phyloP scores from a whole-genome alignment of 2,888 invertebrate genomes.

The Caenorhabditis zanzibari region DNA sequence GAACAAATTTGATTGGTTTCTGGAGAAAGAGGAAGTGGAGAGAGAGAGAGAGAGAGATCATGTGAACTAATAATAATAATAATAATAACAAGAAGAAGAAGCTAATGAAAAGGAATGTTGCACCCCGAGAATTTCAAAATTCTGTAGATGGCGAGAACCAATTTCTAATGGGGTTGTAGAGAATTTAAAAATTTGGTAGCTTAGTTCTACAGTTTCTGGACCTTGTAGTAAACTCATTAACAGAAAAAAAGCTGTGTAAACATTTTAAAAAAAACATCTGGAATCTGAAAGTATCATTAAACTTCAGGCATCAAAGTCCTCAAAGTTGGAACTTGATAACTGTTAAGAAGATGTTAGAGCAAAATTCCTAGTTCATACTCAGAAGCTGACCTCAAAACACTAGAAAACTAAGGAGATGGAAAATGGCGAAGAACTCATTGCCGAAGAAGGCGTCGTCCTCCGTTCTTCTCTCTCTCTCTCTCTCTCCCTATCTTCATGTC shows the following conservation, averaged over 20 bases:
- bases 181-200: too few relatives aligned
- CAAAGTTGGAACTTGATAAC: too few relatives aligned
- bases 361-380: too few relatives aligned
- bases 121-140: constrained; percentile 1
- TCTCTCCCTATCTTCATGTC: constrained; percentile 1
- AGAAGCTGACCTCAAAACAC: not conserved
- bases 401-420: constrained; percentile 20
- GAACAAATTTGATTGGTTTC: constrained; percentile 56
- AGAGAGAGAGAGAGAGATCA: not conserved
- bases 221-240: too few relatives aligned
- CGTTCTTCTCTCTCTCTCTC: constrained; percentile 3
- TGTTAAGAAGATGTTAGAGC: too few relatives aligned
- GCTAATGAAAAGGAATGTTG: constrained; percentile 56
- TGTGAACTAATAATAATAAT: constrained; percentile 51
- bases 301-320: too few relatives aligned
- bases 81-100: constrained; percentile 8
- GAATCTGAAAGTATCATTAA: too few relatives aligned
- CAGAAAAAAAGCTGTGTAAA: too few relatives aligned
- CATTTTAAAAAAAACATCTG: too few relatives aligned
- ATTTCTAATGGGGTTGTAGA: not conserved
- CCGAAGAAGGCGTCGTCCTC: constrained; percentile 31
- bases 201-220: too few relatives aligned
- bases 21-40: constrained; percentile 5
- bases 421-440: constrained; percentile 40
- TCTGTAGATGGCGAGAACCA: not conserved